Evolutionary conservation across 2,113 vertebrate genomes (phyloP).

Genomic region (Porphyrio hochstetteri): DNA sequence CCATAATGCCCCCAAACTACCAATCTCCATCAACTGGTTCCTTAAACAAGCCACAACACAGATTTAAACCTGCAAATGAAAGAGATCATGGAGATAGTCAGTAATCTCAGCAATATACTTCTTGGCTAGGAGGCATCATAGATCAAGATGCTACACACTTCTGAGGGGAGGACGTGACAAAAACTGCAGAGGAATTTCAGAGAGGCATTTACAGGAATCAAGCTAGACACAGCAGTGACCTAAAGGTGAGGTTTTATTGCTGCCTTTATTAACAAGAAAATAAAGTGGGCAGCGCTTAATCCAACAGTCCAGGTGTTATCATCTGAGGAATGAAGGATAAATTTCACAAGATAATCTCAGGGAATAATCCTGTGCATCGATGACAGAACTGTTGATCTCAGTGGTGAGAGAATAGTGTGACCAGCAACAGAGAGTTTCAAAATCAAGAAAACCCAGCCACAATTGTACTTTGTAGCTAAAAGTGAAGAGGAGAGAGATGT

Average conservation of each 20-base stretch:
- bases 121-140: slow-evolving; percentile 8
- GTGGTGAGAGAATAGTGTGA: neutral
- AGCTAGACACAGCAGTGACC: neutral
- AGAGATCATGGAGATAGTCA: neutral
- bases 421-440: neutral
- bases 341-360: neutral
- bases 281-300: neutral
- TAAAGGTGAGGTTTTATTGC: neutral
- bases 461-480: neutral
- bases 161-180: neutral
- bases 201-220: neutral
- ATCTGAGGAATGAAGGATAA: neutral
- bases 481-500: neutral
- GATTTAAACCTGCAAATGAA: slow-evolving; percentile 15
- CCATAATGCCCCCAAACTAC: neutral
- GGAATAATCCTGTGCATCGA: neutral
- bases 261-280: neutral
- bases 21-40: slow-evolving; percentile 19
- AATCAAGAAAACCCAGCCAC: neutral
- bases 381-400: neutral
- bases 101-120: neutral
- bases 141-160: slow-evolving; percentile 5
- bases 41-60: slow-evolving; percentile 42
- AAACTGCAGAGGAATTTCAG: neutral
- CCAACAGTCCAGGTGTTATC: neutral